Evolutionary conservation across 2,888 invertebrate genomes (phyloP).

Genomic region (Drosophila meridionalis): DNA sequence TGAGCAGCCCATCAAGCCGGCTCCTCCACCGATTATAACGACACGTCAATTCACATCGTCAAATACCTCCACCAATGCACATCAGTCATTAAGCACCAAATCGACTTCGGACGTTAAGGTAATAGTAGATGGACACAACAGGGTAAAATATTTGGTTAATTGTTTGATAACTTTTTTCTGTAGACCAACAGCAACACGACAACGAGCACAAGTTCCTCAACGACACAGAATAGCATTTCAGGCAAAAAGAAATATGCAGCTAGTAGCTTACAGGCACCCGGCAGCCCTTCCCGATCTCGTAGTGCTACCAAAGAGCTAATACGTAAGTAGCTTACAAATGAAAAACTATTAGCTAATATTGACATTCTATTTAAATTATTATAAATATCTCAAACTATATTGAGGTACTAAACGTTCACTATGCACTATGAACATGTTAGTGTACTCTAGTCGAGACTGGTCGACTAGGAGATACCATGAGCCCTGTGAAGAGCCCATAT

Average conservation of each 20-base stretch:
- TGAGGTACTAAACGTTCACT: too few relatives aligned
- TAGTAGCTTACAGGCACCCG: constrained; percentile 88
- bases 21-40: constrained; percentile 89
- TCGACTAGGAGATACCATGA: too few relatives aligned
- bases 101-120: constrained; percentile 67
- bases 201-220: constrained; percentile 72
- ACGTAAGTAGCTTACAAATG: constrained; percentile 81
- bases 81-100: constrained; percentile 35
- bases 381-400: too few relatives aligned
- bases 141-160: background rate
- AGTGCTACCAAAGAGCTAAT: constrained; percentile 95
- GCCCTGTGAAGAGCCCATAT: too few relatives aligned
- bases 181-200: constrained; percentile 55
- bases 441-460: too few relatives aligned
- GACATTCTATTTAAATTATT: too few relatives aligned
- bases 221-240: constrained; percentile 70
- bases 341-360: background rate
- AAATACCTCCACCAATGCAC: constrained; percentile 30
- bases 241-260: constrained; percentile 88
- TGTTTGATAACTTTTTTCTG: background rate
- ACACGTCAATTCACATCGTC: constrained; percentile 86
- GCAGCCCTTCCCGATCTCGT: constrained; percentile 93
- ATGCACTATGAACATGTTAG: too few relatives aligned
- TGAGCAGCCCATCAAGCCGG: constrained; percentile 92
- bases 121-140: background rate